These are phyloP conservation scores for Monarcha castaneiventris DNA, from an alignment of 2,113 vertebrate species.

Conservation along the genomic window DNA sequence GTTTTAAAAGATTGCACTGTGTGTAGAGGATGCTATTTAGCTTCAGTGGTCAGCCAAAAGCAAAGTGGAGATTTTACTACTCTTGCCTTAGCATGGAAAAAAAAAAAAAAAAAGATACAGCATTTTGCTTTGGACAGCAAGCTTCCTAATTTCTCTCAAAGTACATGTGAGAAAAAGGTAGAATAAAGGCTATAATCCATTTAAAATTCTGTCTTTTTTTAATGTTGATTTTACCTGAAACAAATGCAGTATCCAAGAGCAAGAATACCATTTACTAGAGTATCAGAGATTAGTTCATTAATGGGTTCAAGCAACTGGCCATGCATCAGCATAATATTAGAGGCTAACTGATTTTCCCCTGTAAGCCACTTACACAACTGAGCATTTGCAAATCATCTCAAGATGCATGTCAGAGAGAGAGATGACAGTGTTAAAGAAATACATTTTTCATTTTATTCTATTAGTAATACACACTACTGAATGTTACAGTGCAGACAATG, in stretches of 20 bases:
- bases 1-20: conserved; percentile 12
- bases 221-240: conserved; percentile 62
- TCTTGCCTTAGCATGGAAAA: background rate
- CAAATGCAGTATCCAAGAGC: background rate
- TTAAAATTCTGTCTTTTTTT: background rate
- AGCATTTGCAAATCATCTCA: conserved; percentile 66
- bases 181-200: background rate
- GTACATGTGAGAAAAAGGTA: background rate
- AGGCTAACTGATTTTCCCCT: conserved; percentile 65
- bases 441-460: conserved; percentile 69
- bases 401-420: conserved; percentile 54
- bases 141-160: background rate
- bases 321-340: conserved; percentile 66
- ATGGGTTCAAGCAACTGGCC: conserved; percentile 64
- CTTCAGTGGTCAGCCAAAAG: background rate
- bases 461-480: conserved; percentile 47
- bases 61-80: background rate
- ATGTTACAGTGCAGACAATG: conserved; percentile 1
- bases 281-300: conserved; percentile 70
- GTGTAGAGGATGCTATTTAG: background rate
- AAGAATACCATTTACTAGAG: conserved; percentile 31
- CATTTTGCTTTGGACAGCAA: background rate
- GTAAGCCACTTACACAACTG: conserved; percentile 56
- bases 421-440: conserved; percentile 61
- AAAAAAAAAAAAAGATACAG: background rate